Percentiles rank a stretch among this genome's conserved stretches.
phyloP scores from a whole-genome alignment of 2,113 vertebrate genomes.

The Synodontis membranacea region DNA sequence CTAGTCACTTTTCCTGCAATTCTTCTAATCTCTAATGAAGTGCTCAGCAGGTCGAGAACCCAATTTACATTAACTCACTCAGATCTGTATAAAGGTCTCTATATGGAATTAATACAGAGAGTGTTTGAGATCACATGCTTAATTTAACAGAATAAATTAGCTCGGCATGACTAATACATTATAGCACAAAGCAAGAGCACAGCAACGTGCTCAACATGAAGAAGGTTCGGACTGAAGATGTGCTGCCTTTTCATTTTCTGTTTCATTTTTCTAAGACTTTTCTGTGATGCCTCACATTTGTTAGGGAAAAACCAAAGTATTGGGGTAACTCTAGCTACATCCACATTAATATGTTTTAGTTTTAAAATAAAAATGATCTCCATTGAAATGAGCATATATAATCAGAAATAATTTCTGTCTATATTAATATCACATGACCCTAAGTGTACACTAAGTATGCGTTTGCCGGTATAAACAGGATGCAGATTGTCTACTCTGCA shows the following conservation, averaged over 20 bases:
- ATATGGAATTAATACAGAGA: neutral
- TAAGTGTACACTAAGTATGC: too few species aligned
- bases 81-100: neutral
- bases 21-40: constrained; percentile 7
- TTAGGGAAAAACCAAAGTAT: neutral
- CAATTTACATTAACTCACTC: constrained; percentile 13
- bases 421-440: too few species aligned
- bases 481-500: too few species aligned
- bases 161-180: neutral
- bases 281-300: neutral
- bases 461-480: too few species aligned
- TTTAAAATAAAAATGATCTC: too few species aligned
- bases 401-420: too few species aligned
- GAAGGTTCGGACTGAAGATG: neutral
- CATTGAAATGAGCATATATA: too few species aligned
- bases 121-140: neutral
- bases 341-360: too few species aligned
- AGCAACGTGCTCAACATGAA: neutral
- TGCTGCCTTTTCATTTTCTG: too few species aligned
- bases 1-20: neutral
- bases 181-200: neutral
- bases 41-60: constrained; percentile 1
- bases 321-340: too few species aligned
- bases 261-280: neutral
- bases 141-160: neutral